Conservation (phyloP, 2,797 vertebrate genomes). For the Etheostoma nigrum region DNA sequence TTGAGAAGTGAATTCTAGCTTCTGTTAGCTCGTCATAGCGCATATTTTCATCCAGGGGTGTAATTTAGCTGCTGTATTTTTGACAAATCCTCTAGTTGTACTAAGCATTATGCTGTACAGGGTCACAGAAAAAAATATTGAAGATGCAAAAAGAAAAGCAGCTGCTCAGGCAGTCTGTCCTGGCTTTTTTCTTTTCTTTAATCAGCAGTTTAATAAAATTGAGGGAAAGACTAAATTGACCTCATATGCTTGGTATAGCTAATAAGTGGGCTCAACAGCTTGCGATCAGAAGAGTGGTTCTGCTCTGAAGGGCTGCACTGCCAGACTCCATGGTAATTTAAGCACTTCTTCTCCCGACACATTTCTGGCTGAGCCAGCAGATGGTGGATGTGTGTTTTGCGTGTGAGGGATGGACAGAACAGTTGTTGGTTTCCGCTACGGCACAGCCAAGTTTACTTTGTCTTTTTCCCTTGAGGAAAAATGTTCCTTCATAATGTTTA, state of each 20-base stretch:
- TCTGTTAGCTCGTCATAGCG: constrained; percentile 30
- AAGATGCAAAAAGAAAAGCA: constrained; percentile 41
- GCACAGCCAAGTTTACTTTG: constrained; percentile 59
- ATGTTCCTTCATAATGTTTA: constrained; percentile 33
- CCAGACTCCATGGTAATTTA: constrained; percentile 60
- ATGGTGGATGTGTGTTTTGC: constrained; percentile 58
- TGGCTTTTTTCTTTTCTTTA: constrained; percentile 38
- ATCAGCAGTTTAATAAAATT: constrained; percentile 55
- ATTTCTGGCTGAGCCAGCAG: constrained; percentile 63
- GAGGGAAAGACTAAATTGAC: constrained; percentile 52
- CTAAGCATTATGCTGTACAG: background rate
- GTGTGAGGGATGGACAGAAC: constrained; percentile 57
- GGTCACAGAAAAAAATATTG: constrained; percentile 42
- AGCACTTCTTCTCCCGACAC: constrained; percentile 63
- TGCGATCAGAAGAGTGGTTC: constrained; percentile 48
- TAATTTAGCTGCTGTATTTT: constrained; percentile 55
- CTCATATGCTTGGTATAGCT: constrained; percentile 44
- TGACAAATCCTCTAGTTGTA: constrained; percentile 41
- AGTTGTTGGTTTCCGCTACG: constrained; percentile 63
- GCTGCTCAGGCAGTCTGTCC: constrained; percentile 13
- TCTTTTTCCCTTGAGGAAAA: constrained; percentile 47
- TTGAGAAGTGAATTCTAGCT: constrained; percentile 32
- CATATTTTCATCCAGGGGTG: constrained; percentile 59
- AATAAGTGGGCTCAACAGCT: constrained; percentile 57
- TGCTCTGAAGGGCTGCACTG: constrained; percentile 48